Evolutionary conservation across 1,140 invertebrate genomes (phyloP).

Genomic region (Rhagoletis pomonella): DNA sequence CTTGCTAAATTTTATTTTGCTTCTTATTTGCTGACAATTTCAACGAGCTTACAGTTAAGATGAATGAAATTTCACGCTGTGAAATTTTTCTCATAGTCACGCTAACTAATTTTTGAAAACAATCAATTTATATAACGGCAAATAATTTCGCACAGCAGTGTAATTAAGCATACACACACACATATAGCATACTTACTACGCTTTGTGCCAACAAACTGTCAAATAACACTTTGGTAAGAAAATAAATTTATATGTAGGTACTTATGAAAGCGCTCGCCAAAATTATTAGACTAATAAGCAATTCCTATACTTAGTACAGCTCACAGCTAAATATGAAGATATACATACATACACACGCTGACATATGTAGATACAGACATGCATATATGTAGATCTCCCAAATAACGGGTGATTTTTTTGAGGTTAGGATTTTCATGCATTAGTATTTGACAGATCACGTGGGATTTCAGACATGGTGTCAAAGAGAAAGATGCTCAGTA

Average conservation of each 20-base stretch:
- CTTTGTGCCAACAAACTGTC: slow-evolving; percentile 9
- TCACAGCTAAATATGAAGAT: neutral
- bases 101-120: neutral
- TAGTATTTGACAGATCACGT: no score
- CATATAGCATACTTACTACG: neutral
- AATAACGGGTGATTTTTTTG: no score
- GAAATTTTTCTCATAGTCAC: neutral
- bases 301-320: neutral
- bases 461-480: no score
- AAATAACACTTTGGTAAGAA: neutral
- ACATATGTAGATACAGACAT: no score
- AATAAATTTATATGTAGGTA: no score
- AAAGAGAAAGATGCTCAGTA: no score
- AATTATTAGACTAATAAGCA: neutral
- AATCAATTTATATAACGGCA: slow-evolving; percentile 8
- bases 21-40: no score
- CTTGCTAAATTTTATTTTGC: no score
- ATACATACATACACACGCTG: neutral
- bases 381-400: no score
- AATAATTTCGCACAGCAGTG: neutral
- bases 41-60: no score
- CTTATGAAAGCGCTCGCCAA: neutral
- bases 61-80: neutral
- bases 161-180: neutral
- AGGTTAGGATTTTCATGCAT: no score